A percentile compares a stretch with the other conserved stretches of the same genome.
Evolutionary conservation across 2,888 invertebrate species (phyloP).

Genomic region (Leucophenga maculata): DNA sequence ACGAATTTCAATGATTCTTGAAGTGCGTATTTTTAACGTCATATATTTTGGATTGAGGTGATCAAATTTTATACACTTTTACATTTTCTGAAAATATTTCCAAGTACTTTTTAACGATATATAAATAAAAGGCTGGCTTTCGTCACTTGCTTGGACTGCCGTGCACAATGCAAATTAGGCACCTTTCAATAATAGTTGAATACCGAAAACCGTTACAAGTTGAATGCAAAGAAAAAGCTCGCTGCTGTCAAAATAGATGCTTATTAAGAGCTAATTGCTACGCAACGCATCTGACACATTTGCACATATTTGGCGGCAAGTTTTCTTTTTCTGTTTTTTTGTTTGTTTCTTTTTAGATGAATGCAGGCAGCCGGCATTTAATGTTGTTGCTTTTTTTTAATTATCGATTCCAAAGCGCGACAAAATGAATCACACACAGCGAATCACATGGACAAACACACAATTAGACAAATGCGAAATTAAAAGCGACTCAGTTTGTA

Average conservation of each 20-base stretch:
- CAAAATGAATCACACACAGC: not conserved
- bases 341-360: not conserved
- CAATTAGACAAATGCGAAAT: too few species aligned
- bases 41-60: too few species aligned
- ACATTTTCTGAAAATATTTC: too few species aligned
- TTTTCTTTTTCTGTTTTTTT: not conserved
- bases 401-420: not conserved
- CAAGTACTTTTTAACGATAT: too few species aligned
- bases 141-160: too few species aligned
- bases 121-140: too few species aligned
- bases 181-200: not conserved
- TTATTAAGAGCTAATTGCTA: constrained; percentile 21
- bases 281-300: constrained; percentile 12
- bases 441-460: too few species aligned
- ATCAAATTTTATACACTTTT: too few species aligned
- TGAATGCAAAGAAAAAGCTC: not conserved
- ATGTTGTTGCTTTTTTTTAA: too few species aligned
- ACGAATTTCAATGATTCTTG: too few species aligned
- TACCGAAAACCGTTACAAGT: constrained; percentile 3
- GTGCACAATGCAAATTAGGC: not conserved
- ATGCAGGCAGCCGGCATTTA: not conserved
- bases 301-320: constrained; percentile 16
- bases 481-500: too few species aligned
- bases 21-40: too few species aligned
- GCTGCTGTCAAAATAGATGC: not conserved